These are phyloP conservation scores for Acanthosepion pharaonis DNA, from an alignment of 2,888 invertebrate species.

Conservation along the genomic window DNA sequence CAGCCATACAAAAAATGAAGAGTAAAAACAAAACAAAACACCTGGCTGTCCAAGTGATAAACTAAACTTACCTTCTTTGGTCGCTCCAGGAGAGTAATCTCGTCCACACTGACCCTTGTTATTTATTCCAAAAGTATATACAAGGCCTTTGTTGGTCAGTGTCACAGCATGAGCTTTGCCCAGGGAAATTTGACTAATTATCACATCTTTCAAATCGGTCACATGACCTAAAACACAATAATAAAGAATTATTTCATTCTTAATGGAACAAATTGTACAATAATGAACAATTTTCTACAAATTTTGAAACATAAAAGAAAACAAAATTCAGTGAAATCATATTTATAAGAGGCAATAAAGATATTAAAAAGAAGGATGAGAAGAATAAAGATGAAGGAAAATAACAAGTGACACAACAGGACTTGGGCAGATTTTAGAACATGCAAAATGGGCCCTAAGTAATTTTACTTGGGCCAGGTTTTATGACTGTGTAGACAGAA, in stretches of 20 bases:
- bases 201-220: conserved; percentile 83
- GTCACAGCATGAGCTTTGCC: conserved; percentile 97
- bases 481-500: too few relatives aligned
- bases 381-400: too few relatives aligned
- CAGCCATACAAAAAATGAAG: too few relatives aligned
- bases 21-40: too few relatives aligned
- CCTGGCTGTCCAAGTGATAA: neutral
- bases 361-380: too few relatives aligned
- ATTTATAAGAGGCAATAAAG: too few relatives aligned
- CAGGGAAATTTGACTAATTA: conserved; percentile 84
- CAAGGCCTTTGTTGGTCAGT: conserved; percentile 88
- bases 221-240: conserved; percentile 79
- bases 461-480: too few relatives aligned
- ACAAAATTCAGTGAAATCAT: too few relatives aligned
- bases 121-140: conserved; percentile 96
- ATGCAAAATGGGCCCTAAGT: too few relatives aligned
- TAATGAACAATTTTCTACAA: neutral
- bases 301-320: neutral
- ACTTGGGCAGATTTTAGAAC: too few relatives aligned
- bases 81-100: conserved; percentile 76
- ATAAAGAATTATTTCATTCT: neutral
- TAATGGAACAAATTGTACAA: neutral
- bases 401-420: too few relatives aligned
- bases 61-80: conserved; percentile 75
- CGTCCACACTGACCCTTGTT: conserved; percentile 98